These are phyloP conservation scores for Dusona sp. DNA, from an alignment of 2,888 invertebrate genomes.

Conservation along the genomic window DNA sequence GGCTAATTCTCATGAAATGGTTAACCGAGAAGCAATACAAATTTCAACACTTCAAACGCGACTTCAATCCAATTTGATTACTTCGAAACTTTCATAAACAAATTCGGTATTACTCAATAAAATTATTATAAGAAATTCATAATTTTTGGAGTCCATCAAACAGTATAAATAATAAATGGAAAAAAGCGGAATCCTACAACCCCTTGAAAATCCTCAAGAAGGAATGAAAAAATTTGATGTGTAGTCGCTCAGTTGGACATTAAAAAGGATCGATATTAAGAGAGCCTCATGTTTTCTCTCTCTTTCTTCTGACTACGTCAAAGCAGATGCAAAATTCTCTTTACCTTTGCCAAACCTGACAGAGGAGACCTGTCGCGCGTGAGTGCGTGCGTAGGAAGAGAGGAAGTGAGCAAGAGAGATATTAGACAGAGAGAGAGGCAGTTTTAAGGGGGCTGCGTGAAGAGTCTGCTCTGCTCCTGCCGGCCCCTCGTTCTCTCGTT, in stretches of 20 bases:
- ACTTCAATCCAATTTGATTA: not conserved
- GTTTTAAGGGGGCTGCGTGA: constrained; percentile 53
- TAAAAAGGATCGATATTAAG: constrained; percentile 68
- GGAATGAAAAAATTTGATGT: constrained; percentile 57
- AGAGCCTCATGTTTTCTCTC: constrained; percentile 42
- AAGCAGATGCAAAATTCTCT: constrained; percentile 64
- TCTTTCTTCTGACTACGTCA: constrained; percentile 43
- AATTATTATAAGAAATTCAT: not conserved
- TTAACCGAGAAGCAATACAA: not conserved
- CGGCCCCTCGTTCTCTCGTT: constrained; percentile 73
- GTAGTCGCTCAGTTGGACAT: constrained; percentile 68
- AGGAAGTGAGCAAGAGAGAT: constrained; percentile 14
- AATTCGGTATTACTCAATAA: not conserved
- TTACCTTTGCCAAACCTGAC: constrained; percentile 63
- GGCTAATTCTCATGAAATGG: not conserved
- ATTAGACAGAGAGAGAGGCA: constrained; percentile 42
- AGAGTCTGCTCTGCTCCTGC: constrained; percentile 62
- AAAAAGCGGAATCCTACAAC: constrained; percentile 23
- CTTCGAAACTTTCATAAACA: not conserved
- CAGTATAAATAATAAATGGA: constrained; percentile 2
- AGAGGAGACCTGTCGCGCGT: constrained; percentile 56
- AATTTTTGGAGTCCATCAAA: not conserved
- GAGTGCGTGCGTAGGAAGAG: constrained; percentile 60
- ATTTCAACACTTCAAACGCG: too few relatives aligned
- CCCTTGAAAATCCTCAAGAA: constrained; percentile 36